These are phyloP conservation scores for Zaprionus ghesquierei DNA, from an alignment of 1,140 invertebrate species.

Conservation along the genomic window DNA sequence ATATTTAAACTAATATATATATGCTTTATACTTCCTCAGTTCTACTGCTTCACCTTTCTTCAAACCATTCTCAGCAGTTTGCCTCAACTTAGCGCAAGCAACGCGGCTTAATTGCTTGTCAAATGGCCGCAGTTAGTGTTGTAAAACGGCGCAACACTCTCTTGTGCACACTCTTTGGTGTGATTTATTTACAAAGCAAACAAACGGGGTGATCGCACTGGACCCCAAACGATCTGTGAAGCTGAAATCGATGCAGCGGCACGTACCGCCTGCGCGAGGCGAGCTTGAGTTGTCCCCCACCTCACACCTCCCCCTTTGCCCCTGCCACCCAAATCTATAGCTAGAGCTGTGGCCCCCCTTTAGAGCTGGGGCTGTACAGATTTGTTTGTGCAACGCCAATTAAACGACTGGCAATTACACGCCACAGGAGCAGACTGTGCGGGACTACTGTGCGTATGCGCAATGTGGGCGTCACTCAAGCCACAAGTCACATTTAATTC, in stretches of 20 bases:
- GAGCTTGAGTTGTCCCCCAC: background rate
- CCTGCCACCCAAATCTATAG: background rate
- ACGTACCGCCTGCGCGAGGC: conserved; percentile 44
- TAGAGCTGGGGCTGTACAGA: conserved; percentile 18
- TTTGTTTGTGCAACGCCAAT: conserved; percentile 55
- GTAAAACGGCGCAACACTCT: conserved; percentile 60
- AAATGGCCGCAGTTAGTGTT: conserved; percentile 66
- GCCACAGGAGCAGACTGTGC: conserved; percentile 6
- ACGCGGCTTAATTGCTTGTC: conserved; percentile 66
- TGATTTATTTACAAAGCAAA: conserved; percentile 77
- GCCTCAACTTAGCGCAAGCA: background rate
- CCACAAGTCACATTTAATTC: conserved; percentile 11
- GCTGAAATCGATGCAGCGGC: conserved; percentile 55
- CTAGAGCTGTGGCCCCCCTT: conserved; percentile 38
- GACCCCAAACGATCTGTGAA: conserved; percentile 73
- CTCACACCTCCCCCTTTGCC: background rate
- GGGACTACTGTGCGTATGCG: conserved; percentile 41
- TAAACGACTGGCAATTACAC: conserved; percentile 59
- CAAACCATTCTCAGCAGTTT: conserved; percentile 30
- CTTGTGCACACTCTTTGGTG: no score
- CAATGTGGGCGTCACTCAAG: conserved; percentile 28
- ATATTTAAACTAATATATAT: background rate
- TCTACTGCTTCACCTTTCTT: background rate
- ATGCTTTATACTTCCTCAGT: background rate
- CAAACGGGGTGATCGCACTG: conserved; percentile 29